Conservation (phyloP, 2,113 vertebrate species). For the Hoplias malabaricus region DNA sequence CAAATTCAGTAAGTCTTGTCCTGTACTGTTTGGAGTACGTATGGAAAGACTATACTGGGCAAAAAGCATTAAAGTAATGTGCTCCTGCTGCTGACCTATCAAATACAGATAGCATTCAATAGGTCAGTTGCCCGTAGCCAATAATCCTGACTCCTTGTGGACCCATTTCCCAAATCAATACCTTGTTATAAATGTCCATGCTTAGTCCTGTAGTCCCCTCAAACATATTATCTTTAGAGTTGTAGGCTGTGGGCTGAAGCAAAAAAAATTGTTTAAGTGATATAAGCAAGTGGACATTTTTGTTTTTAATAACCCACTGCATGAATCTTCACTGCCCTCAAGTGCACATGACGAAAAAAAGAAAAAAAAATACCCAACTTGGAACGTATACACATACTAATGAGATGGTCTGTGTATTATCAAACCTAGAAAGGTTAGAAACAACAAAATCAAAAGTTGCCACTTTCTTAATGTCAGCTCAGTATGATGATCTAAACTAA, state of each 20-base stretch:
- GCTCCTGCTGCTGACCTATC: neutral
- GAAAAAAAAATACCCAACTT: too few species aligned
- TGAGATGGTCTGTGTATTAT: too few species aligned
- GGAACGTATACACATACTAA: too few species aligned
- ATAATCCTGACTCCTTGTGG: neutral
- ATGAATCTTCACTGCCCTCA: too few species aligned
- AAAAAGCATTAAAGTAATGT: neutral
- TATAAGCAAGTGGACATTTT: neutral
- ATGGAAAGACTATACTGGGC: neutral
- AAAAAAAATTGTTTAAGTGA: neutral
- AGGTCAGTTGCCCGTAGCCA: neutral
- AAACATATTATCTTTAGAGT: neutral
- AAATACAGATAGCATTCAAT: neutral
- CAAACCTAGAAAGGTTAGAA: too few species aligned
- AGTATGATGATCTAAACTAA: too few species aligned
- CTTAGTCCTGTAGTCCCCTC: neutral
- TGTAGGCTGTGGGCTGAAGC: neutral
- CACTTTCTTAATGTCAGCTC: too few species aligned
- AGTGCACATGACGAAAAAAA: too few species aligned
- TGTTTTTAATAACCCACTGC: too few species aligned
- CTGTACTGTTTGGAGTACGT: neutral
- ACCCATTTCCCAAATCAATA: neutral
- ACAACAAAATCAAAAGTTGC: too few species aligned
- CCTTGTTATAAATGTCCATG: neutral
- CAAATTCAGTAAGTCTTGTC: neutral